Evolutionary conservation across 2,888 invertebrate species (phyloP).

Genomic region (Bibio marci): DNA sequence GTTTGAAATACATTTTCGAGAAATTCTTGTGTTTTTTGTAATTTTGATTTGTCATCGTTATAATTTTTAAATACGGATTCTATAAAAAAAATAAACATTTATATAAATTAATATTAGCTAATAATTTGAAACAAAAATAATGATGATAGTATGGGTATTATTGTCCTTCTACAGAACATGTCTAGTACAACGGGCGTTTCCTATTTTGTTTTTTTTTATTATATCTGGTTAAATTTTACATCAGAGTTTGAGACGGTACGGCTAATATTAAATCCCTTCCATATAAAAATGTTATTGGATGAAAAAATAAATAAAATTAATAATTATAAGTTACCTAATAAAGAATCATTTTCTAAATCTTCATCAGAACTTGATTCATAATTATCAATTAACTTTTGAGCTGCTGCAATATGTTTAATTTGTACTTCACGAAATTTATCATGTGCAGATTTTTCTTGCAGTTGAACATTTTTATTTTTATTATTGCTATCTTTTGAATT

Average conservation of each 20-base stretch:
- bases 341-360: conserved; percentile 31
- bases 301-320: too few species aligned
- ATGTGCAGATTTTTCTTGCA: too few species aligned
- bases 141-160: too few species aligned
- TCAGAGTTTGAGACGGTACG: too few species aligned
- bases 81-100: conserved; percentile 18
- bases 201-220: too few species aligned
- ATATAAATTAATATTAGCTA: neutral
- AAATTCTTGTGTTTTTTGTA: conserved; percentile 47
- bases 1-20: conserved; percentile 57
- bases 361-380: conserved; percentile 37
- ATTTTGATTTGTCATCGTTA: conserved; percentile 28
- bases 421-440: conserved; percentile 30
- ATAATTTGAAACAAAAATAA: neutral
- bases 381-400: conserved; percentile 30
- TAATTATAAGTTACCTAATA: conserved; percentile 28
- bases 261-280: too few species aligned
- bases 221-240: too few species aligned
- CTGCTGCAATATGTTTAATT: conserved; percentile 31
- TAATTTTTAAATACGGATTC: conserved; percentile 34
- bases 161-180: too few species aligned
- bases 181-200: too few species aligned
- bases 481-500: too few species aligned
- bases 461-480: too few species aligned
- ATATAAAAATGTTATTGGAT: too few species aligned